These are phyloP conservation scores for Nycticryphes semicollaris DNA, from an alignment of 2,113 vertebrate genomes.

Conservation along the genomic window DNA sequence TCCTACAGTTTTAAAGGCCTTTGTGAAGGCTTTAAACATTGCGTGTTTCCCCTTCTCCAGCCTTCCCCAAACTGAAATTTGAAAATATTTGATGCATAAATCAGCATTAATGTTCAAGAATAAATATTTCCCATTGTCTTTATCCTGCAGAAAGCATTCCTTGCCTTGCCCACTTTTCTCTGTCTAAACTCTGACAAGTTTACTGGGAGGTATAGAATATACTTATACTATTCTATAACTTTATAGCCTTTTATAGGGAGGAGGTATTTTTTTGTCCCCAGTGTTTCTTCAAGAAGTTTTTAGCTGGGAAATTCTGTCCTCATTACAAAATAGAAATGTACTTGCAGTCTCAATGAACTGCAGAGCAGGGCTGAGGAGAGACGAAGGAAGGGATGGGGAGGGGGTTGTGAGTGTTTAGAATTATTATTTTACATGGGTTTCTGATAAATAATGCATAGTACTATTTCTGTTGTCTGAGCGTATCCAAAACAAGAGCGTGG, in stretches of 20 bases:
- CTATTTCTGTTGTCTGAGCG: not conserved
- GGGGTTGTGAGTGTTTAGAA: not conserved
- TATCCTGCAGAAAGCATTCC: not conserved
- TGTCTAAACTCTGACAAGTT: not conserved
- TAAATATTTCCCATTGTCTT: not conserved
- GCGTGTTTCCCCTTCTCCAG: not conserved
- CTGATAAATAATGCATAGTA: not conserved
- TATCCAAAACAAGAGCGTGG: fast-evolving
- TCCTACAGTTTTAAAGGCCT: not conserved
- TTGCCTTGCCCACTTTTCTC: not conserved
- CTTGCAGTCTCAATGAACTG: not conserved
- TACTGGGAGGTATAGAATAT: not conserved
- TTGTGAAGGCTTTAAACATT: not conserved
- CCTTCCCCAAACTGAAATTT: not conserved
- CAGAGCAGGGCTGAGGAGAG: not conserved
- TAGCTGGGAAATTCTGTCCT: not conserved
- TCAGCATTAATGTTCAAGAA: not conserved
- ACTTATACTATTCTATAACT: not conserved
- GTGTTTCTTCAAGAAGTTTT: not conserved
- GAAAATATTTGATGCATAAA: not conserved
- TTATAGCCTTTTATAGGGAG: not conserved
- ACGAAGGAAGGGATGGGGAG: not conserved
- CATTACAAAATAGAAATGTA: not conserved
- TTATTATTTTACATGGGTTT: not conserved
- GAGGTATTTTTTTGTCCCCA: not conserved